Base-by-base conservation (phyloP, 2,888 invertebrate genomes). In the Pristionchus entomophagus region DNA sequence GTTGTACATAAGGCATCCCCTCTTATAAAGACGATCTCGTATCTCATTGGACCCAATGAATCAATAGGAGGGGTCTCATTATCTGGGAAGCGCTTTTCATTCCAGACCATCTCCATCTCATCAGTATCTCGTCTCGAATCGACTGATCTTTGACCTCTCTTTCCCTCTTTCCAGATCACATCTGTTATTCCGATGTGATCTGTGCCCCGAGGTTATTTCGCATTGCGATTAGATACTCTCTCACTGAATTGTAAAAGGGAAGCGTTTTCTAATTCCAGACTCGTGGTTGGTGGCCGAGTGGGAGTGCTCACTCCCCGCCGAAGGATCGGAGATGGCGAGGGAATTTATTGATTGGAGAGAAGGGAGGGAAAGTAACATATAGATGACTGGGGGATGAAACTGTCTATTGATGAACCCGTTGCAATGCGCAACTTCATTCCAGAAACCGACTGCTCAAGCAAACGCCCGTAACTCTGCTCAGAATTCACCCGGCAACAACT, bases 221-320 rank as follows among this genome's bases (percentile, higher is more conserved):
- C 56, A 22, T 56, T 35, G 35, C 38, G 69, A 69, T 19, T 69
- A 69, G 69, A n/a, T 38, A 19, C 38, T 38, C 19, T n/a, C 32
- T 14, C 32, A 65, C 29, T 69, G 38, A 35, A 69, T 22, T 62
- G 8, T 69, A 10, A 77, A 49, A 49, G 49, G 78, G 78, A 78
- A 78, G 78, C 78, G 78, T 49, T 49, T 78, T 78, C 78, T 41
- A 45, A 78, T 78, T 78, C 78, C 78, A 78, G 78, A 78, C 17
- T 49, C 38, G 38, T 69, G 69, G 29, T 29, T 35, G 38, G 38
- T 69, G 38, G 17, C 35, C 69, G 38, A 38, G n/a, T 65, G 88
- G 17, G n/a, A n/a, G n/a, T n/a, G n/a, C 83, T 87, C 56, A 53
- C n/a, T n/a, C 87, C 6, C 87, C 82, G 22, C 88, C 87, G 84